Conservation (phyloP, 2,797 vertebrate genomes). For the Botia kubotai region DNA sequence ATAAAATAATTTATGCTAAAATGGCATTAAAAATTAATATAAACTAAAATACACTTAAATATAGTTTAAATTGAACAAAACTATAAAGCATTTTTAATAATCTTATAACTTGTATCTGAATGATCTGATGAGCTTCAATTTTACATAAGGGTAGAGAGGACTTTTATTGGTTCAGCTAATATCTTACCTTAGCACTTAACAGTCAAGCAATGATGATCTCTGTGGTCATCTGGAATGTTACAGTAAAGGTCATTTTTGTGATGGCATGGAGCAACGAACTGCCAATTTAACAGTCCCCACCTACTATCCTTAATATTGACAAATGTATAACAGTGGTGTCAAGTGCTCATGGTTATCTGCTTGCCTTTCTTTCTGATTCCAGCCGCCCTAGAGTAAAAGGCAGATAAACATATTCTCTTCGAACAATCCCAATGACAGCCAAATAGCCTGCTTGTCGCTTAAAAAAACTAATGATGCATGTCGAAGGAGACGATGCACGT, state of each 20-base stretch:
- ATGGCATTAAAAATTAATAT: not conserved
- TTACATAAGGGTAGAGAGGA: not conserved
- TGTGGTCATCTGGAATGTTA: constrained; percentile 66
- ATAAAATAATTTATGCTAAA: not conserved
- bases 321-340: constrained; percentile 84
- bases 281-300: constrained; percentile 73
- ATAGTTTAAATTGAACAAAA: not conserved
- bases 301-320: constrained; percentile 78
- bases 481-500: constrained; percentile 86
- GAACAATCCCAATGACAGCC: constrained; percentile 95
- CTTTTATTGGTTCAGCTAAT: too few relatives aligned
- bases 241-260: constrained; percentile 68
- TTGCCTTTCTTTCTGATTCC: constrained; percentile 76
- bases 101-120: not conserved
- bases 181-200: too few relatives aligned
- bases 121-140: not conserved
- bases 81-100: not conserved
- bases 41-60: not conserved
- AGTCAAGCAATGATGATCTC: constrained; percentile 45
- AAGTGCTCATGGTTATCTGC: constrained; percentile 81
- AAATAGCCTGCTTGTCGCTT: constrained; percentile 95
- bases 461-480: constrained; percentile 92
- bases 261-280: constrained; percentile 57
- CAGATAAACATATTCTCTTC: constrained; percentile 92
- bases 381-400: constrained; percentile 80